phyloP scores from a whole-genome alignment of 2,113 vertebrate species.

The Myotis davidii region DNA sequence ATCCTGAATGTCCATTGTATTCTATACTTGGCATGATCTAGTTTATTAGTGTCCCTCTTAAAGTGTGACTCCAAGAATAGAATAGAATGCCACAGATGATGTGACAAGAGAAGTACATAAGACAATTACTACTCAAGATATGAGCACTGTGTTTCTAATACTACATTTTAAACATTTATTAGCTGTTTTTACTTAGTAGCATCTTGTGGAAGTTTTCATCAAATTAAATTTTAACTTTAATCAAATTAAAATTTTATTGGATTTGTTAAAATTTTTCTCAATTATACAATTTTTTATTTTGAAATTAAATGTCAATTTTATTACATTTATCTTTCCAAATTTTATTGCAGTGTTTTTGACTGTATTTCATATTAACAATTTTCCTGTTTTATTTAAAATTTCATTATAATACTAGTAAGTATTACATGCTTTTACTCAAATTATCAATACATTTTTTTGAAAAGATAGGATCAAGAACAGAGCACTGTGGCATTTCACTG shows the following conservation, averaged over 20 bases:
- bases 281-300: neutral
- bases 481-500: neutral
- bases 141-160: neutral
- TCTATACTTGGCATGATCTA: neutral
- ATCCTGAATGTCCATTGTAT: slow-evolving; percentile 23
- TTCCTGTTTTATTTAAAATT: neutral
- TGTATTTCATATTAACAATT: neutral
- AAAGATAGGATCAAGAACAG: neutral
- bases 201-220: slow-evolving; percentile 1
- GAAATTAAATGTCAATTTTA: neutral
- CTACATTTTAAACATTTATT: neutral
- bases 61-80: slow-evolving; percentile 55
- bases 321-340: neutral
- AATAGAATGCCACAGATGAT: slow-evolving; percentile 24
- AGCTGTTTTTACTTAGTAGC: neutral
- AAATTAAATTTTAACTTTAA: neutral
- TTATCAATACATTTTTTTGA: neutral
- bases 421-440: neutral
- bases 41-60: neutral
- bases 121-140: neutral
- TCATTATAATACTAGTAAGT: neutral
- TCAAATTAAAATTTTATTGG: neutral
- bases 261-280: slow-evolving; percentile 9
- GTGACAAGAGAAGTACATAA: neutral
- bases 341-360: neutral